Percentiles rank a stretch among this genome's conserved stretches.
These are phyloP conservation scores for Autographa pulchrina DNA, from an alignment of 2,888 invertebrate species.

Conservation along the genomic window DNA sequence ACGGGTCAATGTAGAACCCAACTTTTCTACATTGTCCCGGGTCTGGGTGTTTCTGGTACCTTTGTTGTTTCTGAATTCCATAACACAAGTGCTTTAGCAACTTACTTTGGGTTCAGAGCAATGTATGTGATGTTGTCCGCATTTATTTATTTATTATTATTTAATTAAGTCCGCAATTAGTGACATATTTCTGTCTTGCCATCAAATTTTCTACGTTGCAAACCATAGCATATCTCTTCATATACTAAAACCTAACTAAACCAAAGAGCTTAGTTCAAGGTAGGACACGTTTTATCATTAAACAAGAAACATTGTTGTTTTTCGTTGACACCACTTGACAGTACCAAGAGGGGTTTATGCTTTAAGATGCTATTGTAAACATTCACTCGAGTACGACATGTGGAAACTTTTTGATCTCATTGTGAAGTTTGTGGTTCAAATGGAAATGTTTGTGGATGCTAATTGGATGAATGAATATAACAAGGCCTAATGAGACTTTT, in stretches of 20 bases:
- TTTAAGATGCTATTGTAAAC: slow-evolving; percentile 47
- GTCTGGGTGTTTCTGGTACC: too few relatives aligned
- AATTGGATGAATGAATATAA: background rate
- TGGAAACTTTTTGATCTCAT: slow-evolving; percentile 28
- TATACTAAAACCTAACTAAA: slow-evolving; percentile 24
- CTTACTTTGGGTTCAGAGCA: too few relatives aligned
- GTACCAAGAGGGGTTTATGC: slow-evolving; percentile 41
- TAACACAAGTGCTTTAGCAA: too few relatives aligned
- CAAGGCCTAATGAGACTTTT: background rate
- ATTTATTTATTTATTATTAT: too few relatives aligned
- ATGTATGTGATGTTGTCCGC: too few relatives aligned
- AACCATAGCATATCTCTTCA: slow-evolving; percentile 21
- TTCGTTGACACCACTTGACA: slow-evolving; percentile 68
- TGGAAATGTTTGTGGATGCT: slow-evolving; percentile 13
- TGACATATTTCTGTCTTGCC: too few relatives aligned
- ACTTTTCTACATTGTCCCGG: too few relatives aligned
- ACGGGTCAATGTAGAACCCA: too few relatives aligned
- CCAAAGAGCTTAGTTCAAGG: slow-evolving; percentile 79
- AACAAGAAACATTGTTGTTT: slow-evolving; percentile 72
- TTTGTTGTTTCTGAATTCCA: too few relatives aligned
- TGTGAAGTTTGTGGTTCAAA: slow-evolving; percentile 5
- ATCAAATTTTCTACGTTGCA: background rate
- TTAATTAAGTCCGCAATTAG: too few relatives aligned
- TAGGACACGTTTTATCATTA: slow-evolving; percentile 72
- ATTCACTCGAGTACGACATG: slow-evolving; percentile 39